Conservation (phyloP, 2,888 invertebrate species). For the Pristionchus entomophagus region DNA sequence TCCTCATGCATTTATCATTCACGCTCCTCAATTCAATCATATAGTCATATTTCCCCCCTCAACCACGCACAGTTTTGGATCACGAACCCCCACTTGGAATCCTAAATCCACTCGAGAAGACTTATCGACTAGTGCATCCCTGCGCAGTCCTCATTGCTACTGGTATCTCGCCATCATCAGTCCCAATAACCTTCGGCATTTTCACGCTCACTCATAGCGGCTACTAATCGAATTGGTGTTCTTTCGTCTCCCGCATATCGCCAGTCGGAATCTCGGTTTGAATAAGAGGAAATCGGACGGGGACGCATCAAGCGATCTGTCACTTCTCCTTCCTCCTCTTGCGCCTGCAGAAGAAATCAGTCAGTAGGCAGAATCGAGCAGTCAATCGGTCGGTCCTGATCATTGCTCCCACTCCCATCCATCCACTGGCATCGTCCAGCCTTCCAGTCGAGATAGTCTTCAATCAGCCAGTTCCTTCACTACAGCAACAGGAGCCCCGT, state of each 20-base stretch:
- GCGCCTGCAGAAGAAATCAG: neutral
- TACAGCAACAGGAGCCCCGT: neutral
- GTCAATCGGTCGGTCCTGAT: neutral
- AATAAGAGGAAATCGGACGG: neutral
- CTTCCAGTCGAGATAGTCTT: neutral
- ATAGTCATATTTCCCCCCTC: constrained; percentile 25
- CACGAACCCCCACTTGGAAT: neutral
- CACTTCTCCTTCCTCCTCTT: neutral
- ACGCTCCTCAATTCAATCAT: constrained; percentile 27
- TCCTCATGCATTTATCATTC: too few relatives aligned
- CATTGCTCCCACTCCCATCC: too few relatives aligned
- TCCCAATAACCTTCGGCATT: neutral
- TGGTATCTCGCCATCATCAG: neutral
- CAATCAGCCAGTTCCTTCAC: neutral
- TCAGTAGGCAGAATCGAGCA: neutral
- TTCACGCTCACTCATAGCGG: neutral
- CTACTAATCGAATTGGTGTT: too few relatives aligned
- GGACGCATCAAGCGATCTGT: neutral
- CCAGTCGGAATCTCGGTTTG: constrained; percentile 8
- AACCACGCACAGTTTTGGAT: too few relatives aligned
- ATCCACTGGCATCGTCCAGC: neutral
- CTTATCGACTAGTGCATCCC: neutral
- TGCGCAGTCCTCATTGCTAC: neutral
- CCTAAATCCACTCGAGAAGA: neutral
- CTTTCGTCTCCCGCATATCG: neutral